Evolutionary conservation across 2,888 invertebrate genomes (phyloP), one percentile per base, ranked within the genome.

Genomic region (Hydroisotoma schaefferi): DNA sequence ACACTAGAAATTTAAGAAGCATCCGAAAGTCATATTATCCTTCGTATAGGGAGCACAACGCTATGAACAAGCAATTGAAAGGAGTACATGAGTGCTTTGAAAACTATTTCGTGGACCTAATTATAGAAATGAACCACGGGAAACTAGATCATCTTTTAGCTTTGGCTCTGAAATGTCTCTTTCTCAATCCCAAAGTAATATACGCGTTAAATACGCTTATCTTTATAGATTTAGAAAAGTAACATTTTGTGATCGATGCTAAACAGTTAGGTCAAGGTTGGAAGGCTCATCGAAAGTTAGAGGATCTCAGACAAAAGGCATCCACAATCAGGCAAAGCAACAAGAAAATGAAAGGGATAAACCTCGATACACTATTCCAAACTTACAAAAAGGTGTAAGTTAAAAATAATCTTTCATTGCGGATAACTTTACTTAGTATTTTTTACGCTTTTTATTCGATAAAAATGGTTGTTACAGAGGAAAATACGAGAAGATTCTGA

Each of bases 121-220:
- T 65, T 2, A 40, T 25, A 8, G 29, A 37, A 18, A 43, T 53
- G 18, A 65, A 65, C 56, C 44, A 57, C 23, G 61, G 59, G 12
- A 29, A 44, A 12, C 15, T 61, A 38, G 59, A 65, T 33, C 57
- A 37, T 12, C 43, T 54, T 55, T n/a, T 59, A 51, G 25, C 62
- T 8, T 23, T 57, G 12, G 49, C 61, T 49, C 15, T 65, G 22
- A 18, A 59, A 46, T 59, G 56, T 22, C 25, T 65, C 1, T 61
- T 65, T 40, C 26, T 65, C 2, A 65, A 65, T 52, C 65, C 65
- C 26, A 46, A 20, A 37, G 65, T 65, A 48, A n/a, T n/a, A n/a
- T n/a, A n/a, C n/a, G n/a, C n/a, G n/a, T n/a, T n/a, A n/a, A n/a
- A n/a, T n/a, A n/a, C n/a, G n/a, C n/a, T n/a, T n/a, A n/a, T n/a